Evolutionary conservation across 2,888 invertebrate genomes (phyloP).

Genomic region (Campoplex capitator): DNA sequence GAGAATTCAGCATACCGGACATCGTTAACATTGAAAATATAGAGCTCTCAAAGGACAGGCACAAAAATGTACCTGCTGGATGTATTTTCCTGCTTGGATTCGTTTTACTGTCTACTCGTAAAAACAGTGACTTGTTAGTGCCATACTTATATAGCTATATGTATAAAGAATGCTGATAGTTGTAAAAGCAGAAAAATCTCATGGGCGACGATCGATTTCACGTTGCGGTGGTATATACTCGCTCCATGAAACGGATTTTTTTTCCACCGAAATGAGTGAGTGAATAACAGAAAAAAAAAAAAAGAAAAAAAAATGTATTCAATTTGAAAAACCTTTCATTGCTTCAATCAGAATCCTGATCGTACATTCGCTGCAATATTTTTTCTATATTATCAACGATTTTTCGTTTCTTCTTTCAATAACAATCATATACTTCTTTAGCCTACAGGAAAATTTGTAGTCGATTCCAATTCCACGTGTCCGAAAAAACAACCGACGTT

Average conservation of each 20-base stretch:
- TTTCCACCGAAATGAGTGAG: not conserved
- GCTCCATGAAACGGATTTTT: not conserved
- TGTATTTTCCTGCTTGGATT: constrained; percentile 50
- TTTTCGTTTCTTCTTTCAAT: not conserved
- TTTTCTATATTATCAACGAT: not conserved
- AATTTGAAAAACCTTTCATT: too few relatives aligned
- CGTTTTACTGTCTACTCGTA: constrained; percentile 61
- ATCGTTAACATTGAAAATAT: constrained; percentile 31
- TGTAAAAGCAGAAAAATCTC: not conserved
- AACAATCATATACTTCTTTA: not conserved
- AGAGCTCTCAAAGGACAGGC: constrained; percentile 24
- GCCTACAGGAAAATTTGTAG: not conserved
- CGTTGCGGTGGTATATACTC: not conserved
- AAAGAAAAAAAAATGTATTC: too few relatives aligned
- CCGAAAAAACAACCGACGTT: not conserved
- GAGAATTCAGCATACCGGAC: constrained; percentile 1
- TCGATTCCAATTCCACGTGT: not conserved
- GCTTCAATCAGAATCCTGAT: too few relatives aligned
- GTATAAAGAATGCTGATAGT: not conserved
- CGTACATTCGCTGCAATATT: too few relatives aligned
- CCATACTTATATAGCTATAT: not conserved
- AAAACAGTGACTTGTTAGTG: constrained; percentile 35
- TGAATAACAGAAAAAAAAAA: not conserved
- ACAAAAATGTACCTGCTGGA: constrained; percentile 31
- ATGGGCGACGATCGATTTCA: not conserved